Evolutionary conservation across 2,797 vertebrate species (phyloP), one percentile per base, ranked within the genome.

Genomic region (Sardinella longiceps): DNA sequence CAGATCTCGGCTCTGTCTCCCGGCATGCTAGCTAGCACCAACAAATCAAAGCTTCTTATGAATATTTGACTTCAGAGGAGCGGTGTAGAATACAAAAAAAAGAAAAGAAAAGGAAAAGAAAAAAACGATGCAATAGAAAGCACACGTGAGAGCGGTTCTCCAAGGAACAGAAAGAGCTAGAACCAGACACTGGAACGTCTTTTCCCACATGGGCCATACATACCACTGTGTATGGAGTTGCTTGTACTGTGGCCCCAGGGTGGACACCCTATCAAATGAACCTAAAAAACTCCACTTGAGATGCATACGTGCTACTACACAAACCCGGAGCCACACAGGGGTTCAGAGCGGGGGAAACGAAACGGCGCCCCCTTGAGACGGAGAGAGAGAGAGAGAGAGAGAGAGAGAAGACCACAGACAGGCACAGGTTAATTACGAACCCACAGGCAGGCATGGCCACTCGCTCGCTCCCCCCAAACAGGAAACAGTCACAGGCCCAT

Each of bases 331-430:
- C 89, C 91, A 91, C 89, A 91, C 51, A 88, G 82, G 81, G 83
- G n/a, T n/a, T n/a, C n/a, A n/a, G n/a, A n/a, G n/a, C n/a, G n/a
- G n/a, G n/a, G n/a, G n/a, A n/a, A n/a, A n/a, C n/a, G n/a, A 82
- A 81, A 53, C 85, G 82, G 83, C 88, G 91, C 93, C 37, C 18
- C 3, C 15, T 6, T 39, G 92, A 90, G 89, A 95, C 93, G 94
- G 77, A 90, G 88, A 93, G n/a, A n/a, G n/a, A n/a, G n/a, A n/a
- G n/a, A n/a, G n/a, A n/a, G n/a, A n/a, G n/a, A n/a, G n/a, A n/a
- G n/a, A n/a, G n/a, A n/a, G n/a, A n/a, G 88, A 95, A 90, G 88
- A 93, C 89, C 91, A 95, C 93, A 94, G 86, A 96, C 95, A 94
- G 94, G 94, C 94, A 96, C 93, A 88, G 93, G 91, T 93, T 94